Base-by-base conservation (phyloP, 2,888 invertebrate genomes). In the Drosophila pegasa region DNA sequence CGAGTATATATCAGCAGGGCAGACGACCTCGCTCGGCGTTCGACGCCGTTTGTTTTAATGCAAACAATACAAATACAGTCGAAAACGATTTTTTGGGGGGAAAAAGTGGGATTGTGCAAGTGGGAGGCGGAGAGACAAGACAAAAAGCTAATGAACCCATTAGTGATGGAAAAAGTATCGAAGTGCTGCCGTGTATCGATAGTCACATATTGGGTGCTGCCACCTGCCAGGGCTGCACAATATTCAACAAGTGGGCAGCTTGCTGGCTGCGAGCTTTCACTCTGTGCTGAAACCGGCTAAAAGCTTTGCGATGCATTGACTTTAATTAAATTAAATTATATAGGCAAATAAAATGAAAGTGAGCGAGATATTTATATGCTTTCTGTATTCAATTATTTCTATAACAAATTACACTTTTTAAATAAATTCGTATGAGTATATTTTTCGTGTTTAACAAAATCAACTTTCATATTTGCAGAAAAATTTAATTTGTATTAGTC, bases 111-210 rank as follows among this genome's bases (percentile, higher is more conserved):
- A 54, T 60, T 50, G 59, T 67, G 10, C 47, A 38, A 40, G 52
- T 40, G 45, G 59, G 58, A 50, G 60, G 71, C 61, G 52, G 48
- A 59, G 72, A 62, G 72, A 59, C 76, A 65, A 79, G 71, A 69
- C 71, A 64, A 75, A 75, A 80, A 72, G 80, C 80, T 72, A 78
- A 79, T 78, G 78, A 78, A 80, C 78, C 64, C 77, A 79, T 75
- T 75, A 48, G 72, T 61, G 74, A 76, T 74, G 77, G 60, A 38
- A 54, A 40, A 48, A 14, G n/a, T 59, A 63, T 63, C 56, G 51
- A 41, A 48, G 12, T 40, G 27, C 40, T 51, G 16, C 22, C 16
- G 9, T n/a, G 10, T 27, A 62, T 59, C 68, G 57, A 70, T 73
- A 59, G 18, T 27, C 25, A 27, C n/a, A n/a, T n/a, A 10, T 22